Percentiles rank a stretch among this genome's conserved stretches.
phyloP scores from a whole-genome alignment of 2,888 invertebrate genomes.

The Bembecia ichneumoniformis region DNA sequence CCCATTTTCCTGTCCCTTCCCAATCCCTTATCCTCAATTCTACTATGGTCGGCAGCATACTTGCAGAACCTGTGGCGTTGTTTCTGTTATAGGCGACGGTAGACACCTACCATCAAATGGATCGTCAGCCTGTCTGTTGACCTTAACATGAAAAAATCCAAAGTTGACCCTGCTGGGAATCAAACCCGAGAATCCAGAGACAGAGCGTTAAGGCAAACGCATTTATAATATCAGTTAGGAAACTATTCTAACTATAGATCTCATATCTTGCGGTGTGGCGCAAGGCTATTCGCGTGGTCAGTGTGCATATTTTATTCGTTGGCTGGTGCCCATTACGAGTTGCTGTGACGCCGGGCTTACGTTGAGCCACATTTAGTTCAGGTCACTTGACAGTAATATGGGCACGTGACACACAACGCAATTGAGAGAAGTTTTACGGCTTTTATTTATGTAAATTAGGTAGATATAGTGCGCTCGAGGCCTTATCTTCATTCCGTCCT shows the following conservation, averaged over 20 bases:
- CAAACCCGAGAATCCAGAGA: no score
- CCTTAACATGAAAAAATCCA: no score
- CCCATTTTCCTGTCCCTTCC: no score
- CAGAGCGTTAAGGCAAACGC: no score
- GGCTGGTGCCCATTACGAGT: constrained; percentile 34
- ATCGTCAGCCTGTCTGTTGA: no score
- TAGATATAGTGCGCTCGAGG: not conserved
- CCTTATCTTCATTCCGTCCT: not conserved
- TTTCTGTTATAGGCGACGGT: no score
- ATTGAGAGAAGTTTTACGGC: constrained; percentile 1
- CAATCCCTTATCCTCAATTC: no score
- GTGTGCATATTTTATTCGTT: constrained; percentile 42
- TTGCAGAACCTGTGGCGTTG: no score
- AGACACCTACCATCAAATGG: no score
- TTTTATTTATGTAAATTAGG: not conserved
- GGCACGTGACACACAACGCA: not conserved
- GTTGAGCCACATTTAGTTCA: constrained; percentile 18
- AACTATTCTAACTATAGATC: not conserved
- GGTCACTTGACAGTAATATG: constrained; percentile 16
- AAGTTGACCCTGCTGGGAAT: no score
- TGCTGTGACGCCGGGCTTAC: constrained; percentile 25
- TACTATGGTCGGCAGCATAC: no score
- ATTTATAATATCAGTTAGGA: constrained; percentile 5
- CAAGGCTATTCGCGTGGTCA: constrained; percentile 13
- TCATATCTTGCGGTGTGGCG: not conserved